Evolutionary conservation across 1,140 invertebrate species (phyloP), one percentile per base, ranked within the genome.

Genomic region (Danaus melanippus): DNA sequence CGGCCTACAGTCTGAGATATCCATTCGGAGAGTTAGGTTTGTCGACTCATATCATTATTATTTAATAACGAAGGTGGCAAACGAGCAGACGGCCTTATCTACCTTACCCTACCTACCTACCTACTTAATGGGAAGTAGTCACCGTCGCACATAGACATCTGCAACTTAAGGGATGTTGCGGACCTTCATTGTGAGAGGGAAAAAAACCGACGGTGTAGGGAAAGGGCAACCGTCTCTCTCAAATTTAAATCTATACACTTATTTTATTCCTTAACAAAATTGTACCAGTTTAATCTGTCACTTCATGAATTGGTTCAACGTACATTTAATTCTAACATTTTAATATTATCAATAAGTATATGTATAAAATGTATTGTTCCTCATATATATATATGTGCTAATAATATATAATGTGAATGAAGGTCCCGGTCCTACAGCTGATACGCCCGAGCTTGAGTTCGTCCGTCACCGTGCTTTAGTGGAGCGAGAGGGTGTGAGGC

Each of bases 391-490:
- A 12, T 32, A 32, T 32, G n/a, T 32, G 2, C 21, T 32, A 32
- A 10, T 44, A 0, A 10, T 44, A 7, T 44, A n/a, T n/a, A n/a
- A n/a, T 44, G 42, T 46, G 5, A 12, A 42, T 54, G 9, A 11
- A 79, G 80, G 70, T 10, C 46, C 72, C 2, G 77, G 79, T 9
- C 42, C 60, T 0, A 56, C 66, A 6, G 72, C 77, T 4, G 79
- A 80, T 53, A 69, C 72, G 0, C 92, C 93, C 4, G 93, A 94
- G 66, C 74, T 95, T 59, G 93, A 94, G 69, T 95, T 94, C 83
- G 93, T 94, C 62, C 88, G 92, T 45, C 93, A 95, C 69, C 89
- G 93, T 44, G 93, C 94, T 11, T 90, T 94, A 53, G 87, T 94
- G 12, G 93, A 95, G 69, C 84, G 93, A 8, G 93, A 94, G 68